phyloP scores from a whole-genome alignment of 1,140 invertebrate genomes.

The Acromyrmex echinatior region DNA sequence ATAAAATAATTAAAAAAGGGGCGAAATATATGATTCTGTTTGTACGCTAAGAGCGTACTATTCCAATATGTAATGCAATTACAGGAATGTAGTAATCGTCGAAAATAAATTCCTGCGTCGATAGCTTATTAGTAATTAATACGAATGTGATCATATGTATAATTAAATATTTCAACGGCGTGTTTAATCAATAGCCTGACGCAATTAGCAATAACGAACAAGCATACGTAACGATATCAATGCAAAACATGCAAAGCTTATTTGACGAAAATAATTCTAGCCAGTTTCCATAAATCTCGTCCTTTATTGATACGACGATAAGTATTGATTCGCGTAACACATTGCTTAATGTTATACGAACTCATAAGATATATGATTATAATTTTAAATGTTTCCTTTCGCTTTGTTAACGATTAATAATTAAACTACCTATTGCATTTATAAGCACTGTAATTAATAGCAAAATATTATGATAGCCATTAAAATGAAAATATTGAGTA shows the following conservation, averaged over 20 bases:
- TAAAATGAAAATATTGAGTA: constrained; percentile 1
- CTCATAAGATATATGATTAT: neutral
- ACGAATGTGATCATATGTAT: constrained; percentile 53
- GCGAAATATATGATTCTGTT: constrained; percentile 32
- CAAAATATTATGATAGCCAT: neutral
- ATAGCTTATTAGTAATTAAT: constrained; percentile 59
- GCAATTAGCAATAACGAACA: constrained; percentile 38
- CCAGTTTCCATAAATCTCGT: neutral
- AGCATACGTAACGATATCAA: constrained; percentile 2
- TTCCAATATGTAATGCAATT: constrained; percentile 33
- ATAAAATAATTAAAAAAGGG: constrained; percentile 22
- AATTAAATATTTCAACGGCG: constrained; percentile 52
- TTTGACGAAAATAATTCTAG: constrained; percentile 36
- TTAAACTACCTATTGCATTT: neutral
- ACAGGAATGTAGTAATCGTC: constrained; percentile 38
- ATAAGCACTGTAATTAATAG: neutral
- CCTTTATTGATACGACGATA: neutral
- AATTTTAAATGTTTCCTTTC: neutral
- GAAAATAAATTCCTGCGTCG: constrained; percentile 46
- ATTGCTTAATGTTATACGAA: neutral
- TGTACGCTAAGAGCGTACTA: neutral
- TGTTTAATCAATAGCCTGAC: constrained; percentile 45
- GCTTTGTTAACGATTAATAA: neutral
- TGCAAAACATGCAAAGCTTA: constrained; percentile 14
- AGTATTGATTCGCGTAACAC: neutral